These are phyloP conservation scores for Epiblema foenella DNA, from an alignment of 2,888 invertebrate genomes.

Conservation along the genomic window DNA sequence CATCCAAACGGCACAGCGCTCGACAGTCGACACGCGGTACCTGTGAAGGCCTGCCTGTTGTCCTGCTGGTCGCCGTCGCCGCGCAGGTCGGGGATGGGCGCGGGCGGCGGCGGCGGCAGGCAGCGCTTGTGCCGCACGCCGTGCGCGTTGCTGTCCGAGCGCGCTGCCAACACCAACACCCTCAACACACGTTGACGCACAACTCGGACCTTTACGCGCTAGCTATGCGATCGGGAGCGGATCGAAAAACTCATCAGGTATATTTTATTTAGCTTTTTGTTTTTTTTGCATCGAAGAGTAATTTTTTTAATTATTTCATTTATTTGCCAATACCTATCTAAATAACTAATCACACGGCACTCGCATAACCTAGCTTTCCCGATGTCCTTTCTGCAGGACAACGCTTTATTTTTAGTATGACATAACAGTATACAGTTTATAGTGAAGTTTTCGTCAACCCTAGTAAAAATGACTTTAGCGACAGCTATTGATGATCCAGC, in stretches of 20 bases:
- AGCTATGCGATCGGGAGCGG: neutral
- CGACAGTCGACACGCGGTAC: constrained; percentile 54
- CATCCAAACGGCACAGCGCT: constrained; percentile 34
- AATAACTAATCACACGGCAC: too few species aligned
- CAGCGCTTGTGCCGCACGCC: constrained; percentile 93
- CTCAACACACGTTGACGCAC: constrained; percentile 21
- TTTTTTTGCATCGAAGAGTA: neutral
- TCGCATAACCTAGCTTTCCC: neutral
- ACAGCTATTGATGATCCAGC: neutral
- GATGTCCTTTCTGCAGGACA: constrained; percentile 13
- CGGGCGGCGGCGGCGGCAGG: constrained; percentile 92
- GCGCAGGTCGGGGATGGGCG: constrained; percentile 95
- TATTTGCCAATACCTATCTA: too few species aligned
- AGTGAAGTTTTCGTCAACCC: too few species aligned
- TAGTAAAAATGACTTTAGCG: too few species aligned
- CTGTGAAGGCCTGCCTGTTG: constrained; percentile 71
- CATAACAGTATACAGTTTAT: neutral
- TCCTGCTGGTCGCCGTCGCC: constrained; percentile 85
- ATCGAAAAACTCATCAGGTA: neutral
- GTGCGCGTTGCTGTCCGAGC: constrained; percentile 90
- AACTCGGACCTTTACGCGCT: constrained; percentile 7
- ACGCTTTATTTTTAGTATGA: neutral
- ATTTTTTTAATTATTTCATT: neutral
- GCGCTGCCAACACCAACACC: constrained; percentile 71
- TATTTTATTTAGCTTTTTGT: neutral